Conservation (phyloP, 2,797 vertebrate genomes). For the Cryptoblepharus egeriae region DNA sequence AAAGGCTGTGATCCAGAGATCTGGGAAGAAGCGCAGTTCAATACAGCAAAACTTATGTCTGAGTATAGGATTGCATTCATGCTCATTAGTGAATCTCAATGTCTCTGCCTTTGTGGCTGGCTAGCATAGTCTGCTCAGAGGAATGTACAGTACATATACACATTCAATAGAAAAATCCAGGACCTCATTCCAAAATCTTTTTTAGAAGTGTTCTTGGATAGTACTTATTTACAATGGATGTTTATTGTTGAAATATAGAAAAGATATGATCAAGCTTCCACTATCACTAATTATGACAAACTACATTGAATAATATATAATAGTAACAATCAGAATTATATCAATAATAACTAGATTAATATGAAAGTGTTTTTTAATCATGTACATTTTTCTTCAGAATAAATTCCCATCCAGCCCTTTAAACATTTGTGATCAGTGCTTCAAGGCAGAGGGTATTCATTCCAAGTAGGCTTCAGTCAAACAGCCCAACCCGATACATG, state of each 20-base stretch:
- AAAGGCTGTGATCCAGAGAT: neutral
- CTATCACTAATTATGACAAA: constrained; percentile 3
- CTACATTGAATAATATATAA: neutral
- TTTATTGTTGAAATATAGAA: neutral
- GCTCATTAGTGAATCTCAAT: constrained; percentile 35
- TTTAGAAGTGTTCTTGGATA: constrained; percentile 7
- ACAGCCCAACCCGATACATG: no score
- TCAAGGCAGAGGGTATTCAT: neutral
- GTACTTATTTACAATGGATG: constrained; percentile 13
- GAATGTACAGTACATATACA: constrained; percentile 63
- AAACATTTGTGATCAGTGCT: no score
- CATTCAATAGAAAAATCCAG: constrained; percentile 32
- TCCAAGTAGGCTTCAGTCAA: neutral
- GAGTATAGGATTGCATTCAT: neutral
- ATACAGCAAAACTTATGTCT: no score
- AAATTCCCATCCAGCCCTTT: no score
- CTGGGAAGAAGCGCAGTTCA: no score
- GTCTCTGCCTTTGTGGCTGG: constrained; percentile 59
- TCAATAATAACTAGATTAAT: no score
- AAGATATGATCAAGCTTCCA: neutral
- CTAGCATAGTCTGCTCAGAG: constrained; percentile 56
- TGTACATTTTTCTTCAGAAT: no score
- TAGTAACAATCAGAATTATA: no score
- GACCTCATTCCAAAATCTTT: constrained; percentile 47
- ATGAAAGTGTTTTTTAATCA: no score